Evolutionary conservation across 35 echinoderm and acorn worm species (phyloP).

Genomic region (Diadema setosum): DNA sequence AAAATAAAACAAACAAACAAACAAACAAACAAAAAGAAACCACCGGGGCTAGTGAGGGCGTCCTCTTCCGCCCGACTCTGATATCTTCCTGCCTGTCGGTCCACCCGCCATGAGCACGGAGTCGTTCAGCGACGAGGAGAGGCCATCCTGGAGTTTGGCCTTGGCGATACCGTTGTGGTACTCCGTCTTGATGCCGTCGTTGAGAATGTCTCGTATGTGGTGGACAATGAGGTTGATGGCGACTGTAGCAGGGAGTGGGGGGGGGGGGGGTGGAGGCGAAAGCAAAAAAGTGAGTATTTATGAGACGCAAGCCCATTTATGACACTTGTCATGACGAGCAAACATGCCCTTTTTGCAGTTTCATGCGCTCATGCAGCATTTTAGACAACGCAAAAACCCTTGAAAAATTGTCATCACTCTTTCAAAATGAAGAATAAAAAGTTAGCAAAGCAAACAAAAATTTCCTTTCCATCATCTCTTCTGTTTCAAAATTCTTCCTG

Average conservation of each 20-base stretch:
- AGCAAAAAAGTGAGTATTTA: neutral
- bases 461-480: too few species aligned
- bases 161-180: conserved; percentile 32
- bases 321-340: too few species aligned
- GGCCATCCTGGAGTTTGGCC: neutral
- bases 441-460: too few species aligned
- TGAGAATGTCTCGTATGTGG: conserved; percentile 94
- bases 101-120: neutral
- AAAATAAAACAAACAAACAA: too few species aligned
- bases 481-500: too few species aligned
- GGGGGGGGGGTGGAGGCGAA: neutral
- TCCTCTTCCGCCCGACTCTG: conserved; percentile 21
- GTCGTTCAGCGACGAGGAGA: neutral
- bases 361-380: neutral
- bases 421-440: too few species aligned
- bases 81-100: neutral
- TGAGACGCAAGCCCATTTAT: too few species aligned
- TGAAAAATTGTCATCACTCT: too few species aligned
- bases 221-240: conserved; percentile 93
- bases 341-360: too few species aligned
- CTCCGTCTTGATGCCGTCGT: conserved; percentile 74
- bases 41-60: conserved; percentile 45
- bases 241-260: conserved; percentile 1
- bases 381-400: too few species aligned
- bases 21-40: too few species aligned